A percentile compares a stretch with the other conserved stretches of the same genome.
phyloP scores from a whole-genome alignment of 2,113 vertebrate species.

The Numida meleagris region DNA sequence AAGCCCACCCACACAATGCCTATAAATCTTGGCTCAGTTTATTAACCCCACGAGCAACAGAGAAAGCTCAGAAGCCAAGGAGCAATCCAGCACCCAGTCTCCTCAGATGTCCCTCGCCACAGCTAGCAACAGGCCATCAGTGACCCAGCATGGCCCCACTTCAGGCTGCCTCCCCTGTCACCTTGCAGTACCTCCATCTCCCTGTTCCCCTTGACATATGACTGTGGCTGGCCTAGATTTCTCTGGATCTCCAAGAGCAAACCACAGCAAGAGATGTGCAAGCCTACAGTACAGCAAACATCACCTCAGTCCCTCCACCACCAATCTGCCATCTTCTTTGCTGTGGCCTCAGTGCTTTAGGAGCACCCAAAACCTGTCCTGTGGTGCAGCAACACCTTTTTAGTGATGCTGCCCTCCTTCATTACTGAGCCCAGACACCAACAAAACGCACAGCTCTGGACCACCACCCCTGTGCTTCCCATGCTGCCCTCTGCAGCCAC shows the following conservation, averaged over 20 bases:
- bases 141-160: not conserved
- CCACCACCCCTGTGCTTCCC: not conserved
- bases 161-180: not conserved
- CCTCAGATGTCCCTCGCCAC: not conserved
- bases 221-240: not conserved
- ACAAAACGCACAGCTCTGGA: not conserved
- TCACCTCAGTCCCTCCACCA: not conserved
- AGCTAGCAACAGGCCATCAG: not conserved
- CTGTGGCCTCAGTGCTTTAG: not conserved
- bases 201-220: not conserved
- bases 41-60: not conserved
- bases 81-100: not conserved
- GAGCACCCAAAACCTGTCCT: not conserved
- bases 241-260: not conserved
- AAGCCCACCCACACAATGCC: constrained; percentile 15
- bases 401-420: not conserved
- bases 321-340: not conserved
- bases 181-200: not conserved
- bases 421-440: too few relatives aligned
- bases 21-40: constrained; percentile 21
- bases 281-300: not conserved
- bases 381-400: not conserved
- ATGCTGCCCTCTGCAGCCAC: not conserved
- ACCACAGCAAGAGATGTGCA: not conserved
- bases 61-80: not conserved